Evolutionary conservation across 2,113 vertebrate species (phyloP).

Genomic region (Excalfactoria chinensis): DNA sequence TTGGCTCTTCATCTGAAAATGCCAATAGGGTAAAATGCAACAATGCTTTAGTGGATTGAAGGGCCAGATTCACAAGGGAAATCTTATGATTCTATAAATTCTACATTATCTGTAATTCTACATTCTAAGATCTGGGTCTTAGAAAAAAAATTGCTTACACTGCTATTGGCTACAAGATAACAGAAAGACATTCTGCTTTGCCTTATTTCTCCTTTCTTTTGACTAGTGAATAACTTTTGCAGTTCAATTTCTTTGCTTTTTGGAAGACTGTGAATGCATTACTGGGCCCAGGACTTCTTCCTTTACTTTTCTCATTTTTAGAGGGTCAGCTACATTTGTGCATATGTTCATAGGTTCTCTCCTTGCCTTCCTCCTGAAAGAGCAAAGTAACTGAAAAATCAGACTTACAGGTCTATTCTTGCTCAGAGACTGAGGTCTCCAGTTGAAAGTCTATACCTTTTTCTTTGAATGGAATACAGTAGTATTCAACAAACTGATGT

Average conservation of each 20-base stretch:
- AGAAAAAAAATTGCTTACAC: neutral
- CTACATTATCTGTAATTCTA: neutral
- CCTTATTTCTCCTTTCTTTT: neutral
- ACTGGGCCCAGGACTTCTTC: neutral
- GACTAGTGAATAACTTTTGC: neutral
- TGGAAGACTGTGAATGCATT: neutral
- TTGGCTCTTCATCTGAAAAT: neutral
- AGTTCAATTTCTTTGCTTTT: neutral
- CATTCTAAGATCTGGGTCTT: neutral
- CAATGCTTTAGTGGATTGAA: neutral
- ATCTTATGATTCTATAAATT: constrained; percentile 15
- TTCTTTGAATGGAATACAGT: neutral
- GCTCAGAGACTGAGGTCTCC: neutral
- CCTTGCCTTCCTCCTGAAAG: neutral
- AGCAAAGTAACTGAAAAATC: neutral
- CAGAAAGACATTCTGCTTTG: neutral
- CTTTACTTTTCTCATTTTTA: neutral
- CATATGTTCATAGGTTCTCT: neutral
- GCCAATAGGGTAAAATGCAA: neutral
- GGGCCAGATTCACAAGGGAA: neutral
- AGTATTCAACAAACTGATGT: neutral
- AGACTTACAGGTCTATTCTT: neutral
- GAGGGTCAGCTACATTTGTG: neutral
- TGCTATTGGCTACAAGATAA: neutral
- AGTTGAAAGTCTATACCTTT: neutral